Base-by-base conservation (phyloP, 2,113 vertebrate genomes). In the Colossoma macropomum region DNA sequence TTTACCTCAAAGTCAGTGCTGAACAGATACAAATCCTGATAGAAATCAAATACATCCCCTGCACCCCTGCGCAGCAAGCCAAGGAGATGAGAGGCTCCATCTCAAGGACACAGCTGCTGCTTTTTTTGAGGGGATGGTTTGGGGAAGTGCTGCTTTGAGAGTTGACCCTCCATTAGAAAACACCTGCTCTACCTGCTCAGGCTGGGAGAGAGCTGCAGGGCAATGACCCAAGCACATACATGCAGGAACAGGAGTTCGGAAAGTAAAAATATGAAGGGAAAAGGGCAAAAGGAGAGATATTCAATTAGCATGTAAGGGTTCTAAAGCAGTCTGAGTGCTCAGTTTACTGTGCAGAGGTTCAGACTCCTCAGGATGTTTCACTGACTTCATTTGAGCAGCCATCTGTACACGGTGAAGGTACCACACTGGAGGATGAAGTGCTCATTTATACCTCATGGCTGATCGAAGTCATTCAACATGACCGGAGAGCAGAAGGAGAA, bases 331-430 rank as follows among this genome's bases (percentile, higher is more conserved):
- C 16, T 56, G 13, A 73, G 79, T 60, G 75, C 62, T 56, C 41
- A 8, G 41, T 82, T 83, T 79, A 19, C 77, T 75, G 56, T 52
- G 74, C 32, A 38, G 59, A 86, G 50, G 75, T 69, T 77, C 52
- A 23, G 28, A 60, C 71, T 75, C 82, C 66, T 86, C 82, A 80
- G 41, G 62, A 86, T 84, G 76, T 66, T 85, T 88, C 86, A 80
- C 71, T 25, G 76, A 84, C 85, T 83, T 84, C 73, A 85, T 88
- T 85, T 83, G 65, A 56, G 79, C 77, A 80, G 72, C 82, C 87
- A 82, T 77, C 81, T 88, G 87, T 52, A 74, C 62, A 38, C 77
- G 72, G 66, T 11, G 13, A 45, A 34, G 80, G 28, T 59, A 15
- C 50, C 23, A 16, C 16, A 54, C 52, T 28, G 70, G 75, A 65